Conservation (phyloP, 1,140 invertebrate genomes). For the Vanessa tameamea region DNA sequence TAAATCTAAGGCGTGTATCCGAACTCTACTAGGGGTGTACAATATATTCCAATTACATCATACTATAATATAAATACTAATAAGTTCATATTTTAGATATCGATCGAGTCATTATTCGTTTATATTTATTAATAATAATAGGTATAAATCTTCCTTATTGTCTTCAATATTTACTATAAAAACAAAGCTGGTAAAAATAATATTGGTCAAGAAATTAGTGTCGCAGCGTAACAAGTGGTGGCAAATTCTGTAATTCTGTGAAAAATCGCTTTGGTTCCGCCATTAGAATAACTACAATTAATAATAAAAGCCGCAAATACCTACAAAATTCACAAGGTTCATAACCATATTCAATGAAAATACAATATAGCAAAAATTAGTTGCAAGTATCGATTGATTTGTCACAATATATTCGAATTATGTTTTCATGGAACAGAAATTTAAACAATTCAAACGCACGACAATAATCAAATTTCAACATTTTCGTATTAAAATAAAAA, state of each 20-base stretch:
- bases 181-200: conserved; percentile 65
- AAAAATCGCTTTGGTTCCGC: conserved; percentile 74
- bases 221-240: conserved; percentile 74
- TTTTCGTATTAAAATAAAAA: neutral
- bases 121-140: conserved; percentile 74
- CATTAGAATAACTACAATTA: conserved; percentile 62
- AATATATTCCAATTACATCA: conserved; percentile 44
- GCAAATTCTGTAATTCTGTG: conserved; percentile 56
- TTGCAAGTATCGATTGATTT: conserved; percentile 33
- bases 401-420: neutral
- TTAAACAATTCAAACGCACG: neutral
- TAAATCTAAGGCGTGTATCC: conserved; percentile 44
- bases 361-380: conserved; percentile 48
- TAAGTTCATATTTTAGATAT: conserved; percentile 71
- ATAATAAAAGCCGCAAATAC: conserved; percentile 55
- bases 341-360: conserved; percentile 65
- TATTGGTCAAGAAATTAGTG: conserved; percentile 52
- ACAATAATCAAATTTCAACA: neutral
- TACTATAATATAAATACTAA: conserved; percentile 43
- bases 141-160: conserved; percentile 79
- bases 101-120: conserved; percentile 69
- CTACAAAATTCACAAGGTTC: conserved; percentile 63
- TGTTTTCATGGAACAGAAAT: neutral
- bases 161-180: conserved; percentile 75
- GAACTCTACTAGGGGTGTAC: conserved; percentile 45